phyloP scores from a whole-genome alignment of 2,113 vertebrate genomes.

The Lipotes vexillifer region DNA sequence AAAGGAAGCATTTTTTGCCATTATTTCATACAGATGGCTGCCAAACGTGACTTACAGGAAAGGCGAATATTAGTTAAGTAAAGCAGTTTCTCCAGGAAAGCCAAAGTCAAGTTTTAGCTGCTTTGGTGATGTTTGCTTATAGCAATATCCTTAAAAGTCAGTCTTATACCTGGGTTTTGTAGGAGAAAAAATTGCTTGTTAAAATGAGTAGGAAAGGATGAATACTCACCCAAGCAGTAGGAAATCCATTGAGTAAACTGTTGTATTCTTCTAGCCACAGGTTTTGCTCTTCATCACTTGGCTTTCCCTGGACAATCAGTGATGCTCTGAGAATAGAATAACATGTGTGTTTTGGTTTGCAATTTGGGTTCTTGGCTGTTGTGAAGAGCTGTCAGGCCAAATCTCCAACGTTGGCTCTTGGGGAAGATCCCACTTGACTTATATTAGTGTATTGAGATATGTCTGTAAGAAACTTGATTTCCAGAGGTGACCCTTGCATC shows the following conservation, averaged over 20 bases:
- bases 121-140: background rate
- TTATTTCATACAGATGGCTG: conserved; percentile 5
- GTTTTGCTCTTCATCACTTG: background rate
- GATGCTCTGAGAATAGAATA: background rate
- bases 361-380: background rate
- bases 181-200: background rate
- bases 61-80: background rate
- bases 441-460: background rate
- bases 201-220: background rate
- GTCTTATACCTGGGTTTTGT: background rate
- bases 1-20: background rate
- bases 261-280: background rate
- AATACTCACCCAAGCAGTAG: background rate
- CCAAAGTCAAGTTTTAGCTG: background rate
- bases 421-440: background rate
- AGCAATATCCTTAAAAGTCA: conserved; percentile 28
- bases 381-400: background rate
- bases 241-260: background rate
- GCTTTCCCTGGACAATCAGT: background rate
- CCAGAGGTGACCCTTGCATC: background rate
- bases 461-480: background rate
- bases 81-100: background rate
- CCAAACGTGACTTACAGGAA: background rate
- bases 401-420: background rate
- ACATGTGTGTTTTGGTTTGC: background rate